Evolutionary conservation across 2,888 invertebrate species (phyloP).

Genomic region (Athalia rosae): DNA sequence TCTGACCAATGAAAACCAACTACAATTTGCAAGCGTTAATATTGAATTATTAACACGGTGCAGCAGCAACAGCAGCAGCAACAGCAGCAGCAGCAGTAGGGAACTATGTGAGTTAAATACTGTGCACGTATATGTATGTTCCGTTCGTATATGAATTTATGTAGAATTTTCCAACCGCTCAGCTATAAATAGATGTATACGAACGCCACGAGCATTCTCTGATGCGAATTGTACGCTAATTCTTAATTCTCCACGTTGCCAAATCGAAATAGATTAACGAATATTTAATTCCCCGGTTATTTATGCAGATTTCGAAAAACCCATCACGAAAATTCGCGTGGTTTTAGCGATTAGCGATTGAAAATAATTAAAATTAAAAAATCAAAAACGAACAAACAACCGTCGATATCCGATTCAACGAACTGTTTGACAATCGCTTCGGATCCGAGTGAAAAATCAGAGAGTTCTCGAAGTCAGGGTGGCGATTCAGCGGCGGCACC

Average conservation of each 20-base stretch:
- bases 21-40: slow-evolving; percentile 37
- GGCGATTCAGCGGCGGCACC: no score
- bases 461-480: no score
- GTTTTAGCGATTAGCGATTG: not conserved
- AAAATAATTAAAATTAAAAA: not conserved
- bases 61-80: no score
- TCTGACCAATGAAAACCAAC: slow-evolving; percentile 39
- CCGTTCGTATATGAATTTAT: not conserved
- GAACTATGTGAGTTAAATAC: no score
- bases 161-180: not conserved
- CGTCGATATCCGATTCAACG: not conserved
- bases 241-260: no score
- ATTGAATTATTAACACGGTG: slow-evolving; percentile 34
- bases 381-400: not conserved
- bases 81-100: not conserved
- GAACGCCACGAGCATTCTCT: no score
- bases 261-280: no score
- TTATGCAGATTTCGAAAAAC: no score
- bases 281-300: no score
- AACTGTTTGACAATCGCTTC: not conserved
- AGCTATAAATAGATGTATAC: not conserved
- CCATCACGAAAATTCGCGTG: not conserved
- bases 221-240: no score
- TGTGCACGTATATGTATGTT: no score
- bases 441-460: no score